Evolutionary conservation across 2,113 vertebrate genomes (phyloP).

Genomic region (Dipodomys spectabilis): DNA sequence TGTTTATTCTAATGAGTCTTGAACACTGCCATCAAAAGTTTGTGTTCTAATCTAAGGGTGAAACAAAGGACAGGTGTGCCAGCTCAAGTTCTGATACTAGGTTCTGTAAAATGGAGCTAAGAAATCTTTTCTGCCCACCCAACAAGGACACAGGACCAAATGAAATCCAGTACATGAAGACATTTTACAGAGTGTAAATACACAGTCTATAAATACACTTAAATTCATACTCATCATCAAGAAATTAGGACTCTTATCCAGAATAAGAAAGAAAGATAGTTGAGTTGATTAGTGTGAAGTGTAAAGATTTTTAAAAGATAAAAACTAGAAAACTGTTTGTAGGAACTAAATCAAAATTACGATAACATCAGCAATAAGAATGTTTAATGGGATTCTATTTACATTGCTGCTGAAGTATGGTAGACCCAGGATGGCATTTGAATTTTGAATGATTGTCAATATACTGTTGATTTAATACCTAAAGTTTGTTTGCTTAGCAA

Average conservation of each 20-base stretch:
- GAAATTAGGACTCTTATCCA: neutral
- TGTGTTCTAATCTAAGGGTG: neutral
- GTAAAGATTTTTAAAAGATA: slow-evolving; percentile 15
- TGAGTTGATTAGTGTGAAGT: slow-evolving; percentile 1
- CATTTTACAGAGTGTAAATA: neutral
- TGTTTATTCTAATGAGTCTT: neutral
- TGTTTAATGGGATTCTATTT: slow-evolving; percentile 53
- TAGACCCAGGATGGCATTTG: neutral
- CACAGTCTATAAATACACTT: neutral
- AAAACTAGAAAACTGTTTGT: slow-evolving; percentile 53
- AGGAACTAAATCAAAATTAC: slow-evolving; percentile 66
- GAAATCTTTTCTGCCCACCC: neutral
- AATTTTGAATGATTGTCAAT: slow-evolving; percentile 56
- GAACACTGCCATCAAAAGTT: neutral
- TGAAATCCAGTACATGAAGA: neutral
- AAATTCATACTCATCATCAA: neutral
- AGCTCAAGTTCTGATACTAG: neutral
- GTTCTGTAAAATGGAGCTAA: slow-evolving; percentile 1
- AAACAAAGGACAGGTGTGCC: neutral
- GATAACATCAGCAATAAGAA: slow-evolving; percentile 41
- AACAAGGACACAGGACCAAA: neutral
- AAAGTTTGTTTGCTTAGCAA: slow-evolving; percentile 59
- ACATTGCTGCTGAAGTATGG: slow-evolving; percentile 6
- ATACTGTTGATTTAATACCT: slow-evolving; percentile 54
- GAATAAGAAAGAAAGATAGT: slow-evolving; percentile 33